phyloP scores from a whole-genome alignment of 2,797 vertebrate species.

The Lithobates pipiens region DNA sequence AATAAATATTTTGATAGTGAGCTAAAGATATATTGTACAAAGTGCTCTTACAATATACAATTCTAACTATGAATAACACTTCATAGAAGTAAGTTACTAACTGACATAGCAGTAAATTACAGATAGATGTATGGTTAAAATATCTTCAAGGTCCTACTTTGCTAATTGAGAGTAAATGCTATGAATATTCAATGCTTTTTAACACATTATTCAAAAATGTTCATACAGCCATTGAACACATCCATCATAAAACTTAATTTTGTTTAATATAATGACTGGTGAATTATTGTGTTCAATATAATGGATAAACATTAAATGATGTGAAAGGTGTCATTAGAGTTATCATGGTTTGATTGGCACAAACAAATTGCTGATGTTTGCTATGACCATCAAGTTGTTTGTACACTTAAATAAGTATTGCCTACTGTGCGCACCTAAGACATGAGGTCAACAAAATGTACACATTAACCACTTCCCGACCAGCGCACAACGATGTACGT shows the following conservation, averaged over 20 bases:
- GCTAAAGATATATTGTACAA: neutral
- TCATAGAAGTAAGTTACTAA: neutral
- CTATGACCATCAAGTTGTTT: too few relatives aligned
- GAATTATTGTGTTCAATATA: neutral
- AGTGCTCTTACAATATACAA: neutral
- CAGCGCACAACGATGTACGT: too few relatives aligned
- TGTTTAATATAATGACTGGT: neutral
- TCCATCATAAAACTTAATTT: neutral
- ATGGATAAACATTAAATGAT: too few relatives aligned
- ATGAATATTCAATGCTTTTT: slow-evolving; percentile 38
- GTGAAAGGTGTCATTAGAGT: too few relatives aligned
- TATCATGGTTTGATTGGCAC: too few relatives aligned
- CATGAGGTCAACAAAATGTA: too few relatives aligned
- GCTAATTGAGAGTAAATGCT: slow-evolving; percentile 11
- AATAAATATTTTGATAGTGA: too few relatives aligned
- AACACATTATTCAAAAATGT: neutral
- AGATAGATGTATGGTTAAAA: slow-evolving; percentile 14
- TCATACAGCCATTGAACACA: neutral
- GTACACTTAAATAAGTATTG: too few relatives aligned
- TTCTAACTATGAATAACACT: neutral
- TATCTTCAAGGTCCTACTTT: neutral
- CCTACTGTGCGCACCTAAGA: too few relatives aligned
- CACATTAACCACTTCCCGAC: too few relatives aligned
- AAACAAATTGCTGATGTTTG: too few relatives aligned
- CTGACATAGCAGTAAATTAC: neutral